Evolutionary conservation across 1,140 invertebrate genomes (phyloP).

Genomic region (Drosophila punjabiensis): DNA sequence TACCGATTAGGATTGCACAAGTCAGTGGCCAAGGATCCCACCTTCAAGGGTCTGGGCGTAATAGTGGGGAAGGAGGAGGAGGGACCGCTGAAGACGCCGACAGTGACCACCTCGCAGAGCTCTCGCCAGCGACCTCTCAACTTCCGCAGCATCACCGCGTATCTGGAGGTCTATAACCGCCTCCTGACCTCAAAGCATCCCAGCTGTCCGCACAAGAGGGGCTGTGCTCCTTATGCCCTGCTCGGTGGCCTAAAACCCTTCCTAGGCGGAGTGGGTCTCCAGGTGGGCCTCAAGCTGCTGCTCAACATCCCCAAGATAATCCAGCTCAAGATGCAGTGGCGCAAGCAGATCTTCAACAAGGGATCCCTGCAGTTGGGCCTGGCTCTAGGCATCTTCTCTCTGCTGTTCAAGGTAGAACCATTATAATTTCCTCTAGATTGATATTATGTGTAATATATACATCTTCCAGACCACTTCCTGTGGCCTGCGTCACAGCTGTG

Average conservation of each 20-base stretch:
- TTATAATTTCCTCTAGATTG: no score
- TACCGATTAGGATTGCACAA: slow-evolving; percentile 86
- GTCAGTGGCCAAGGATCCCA: slow-evolving; percentile 86
- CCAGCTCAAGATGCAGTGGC: slow-evolving; percentile 86
- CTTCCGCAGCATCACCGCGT: slow-evolving; percentile 40
- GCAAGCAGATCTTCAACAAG: slow-evolving; percentile 86
- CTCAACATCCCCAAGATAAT: slow-evolving; percentile 85
- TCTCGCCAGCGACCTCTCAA: slow-evolving; percentile 17
- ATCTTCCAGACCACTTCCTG: slow-evolving; percentile 86
- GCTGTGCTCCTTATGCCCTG: slow-evolving; percentile 87
- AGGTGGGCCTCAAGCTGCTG: slow-evolving; percentile 86
- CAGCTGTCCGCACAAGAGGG: slow-evolving; percentile 88
- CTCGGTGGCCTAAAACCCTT: slow-evolving; percentile 87
- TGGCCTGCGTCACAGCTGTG: slow-evolving; percentile 86
- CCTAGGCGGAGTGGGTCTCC: slow-evolving; percentile 87
- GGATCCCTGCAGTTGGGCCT: slow-evolving; percentile 87
- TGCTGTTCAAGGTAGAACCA: slow-evolving; percentile 87
- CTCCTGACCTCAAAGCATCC: slow-evolving; percentile 84
- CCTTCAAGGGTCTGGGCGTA: slow-evolving; percentile 88
- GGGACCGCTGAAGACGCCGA: slow-evolving; percentile 54
- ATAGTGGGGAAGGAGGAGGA: slow-evolving; percentile 88
- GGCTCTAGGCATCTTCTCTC: slow-evolving; percentile 88
- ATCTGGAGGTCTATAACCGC: slow-evolving; percentile 59
- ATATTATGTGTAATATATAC: no score
- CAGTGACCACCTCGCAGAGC: slow-evolving; percentile 21